These are phyloP conservation scores for Condylura cristata DNA, from an alignment of 2,113 vertebrate species.

Conservation along the genomic window DNA sequence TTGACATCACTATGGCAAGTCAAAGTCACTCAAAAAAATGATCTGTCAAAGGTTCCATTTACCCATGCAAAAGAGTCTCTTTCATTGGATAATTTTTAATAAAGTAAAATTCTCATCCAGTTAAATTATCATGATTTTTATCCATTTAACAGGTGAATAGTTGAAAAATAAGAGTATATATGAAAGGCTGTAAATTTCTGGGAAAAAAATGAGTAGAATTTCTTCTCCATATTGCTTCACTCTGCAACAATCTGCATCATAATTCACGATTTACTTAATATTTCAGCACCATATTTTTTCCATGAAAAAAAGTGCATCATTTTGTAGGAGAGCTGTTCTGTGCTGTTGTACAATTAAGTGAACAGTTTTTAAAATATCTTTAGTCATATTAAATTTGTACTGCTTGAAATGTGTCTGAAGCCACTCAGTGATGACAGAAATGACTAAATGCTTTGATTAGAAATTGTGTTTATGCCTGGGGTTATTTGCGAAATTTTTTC, in stretches of 20 bases:
- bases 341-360: constrained; percentile 8
- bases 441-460: constrained; percentile 49
- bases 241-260: neutral
- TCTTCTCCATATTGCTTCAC: constrained; percentile 16
- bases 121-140: constrained; percentile 5
- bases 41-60: neutral
- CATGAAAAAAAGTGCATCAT: constrained; percentile 41
- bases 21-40: neutral
- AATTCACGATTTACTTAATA: constrained; percentile 31
- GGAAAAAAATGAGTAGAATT: neutral
- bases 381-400: constrained; percentile 34
- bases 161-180: constrained; percentile 22
- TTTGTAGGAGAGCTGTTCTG: neutral
- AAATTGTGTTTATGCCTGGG: constrained; percentile 37
- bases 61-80: neutral
- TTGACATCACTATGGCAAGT: neutral
- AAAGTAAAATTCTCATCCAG: neutral
- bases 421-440: constrained; percentile 34
- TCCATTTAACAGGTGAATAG: constrained; percentile 39
- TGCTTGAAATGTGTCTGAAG: constrained; percentile 6
- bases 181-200: neutral
- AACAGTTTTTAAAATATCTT: constrained; percentile 55
- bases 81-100: neutral
- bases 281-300: constrained; percentile 4
- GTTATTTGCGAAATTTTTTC: constrained; percentile 33